phyloP scores from a whole-genome alignment of 2,888 invertebrate species.

The Slavum lentiscoides region DNA sequence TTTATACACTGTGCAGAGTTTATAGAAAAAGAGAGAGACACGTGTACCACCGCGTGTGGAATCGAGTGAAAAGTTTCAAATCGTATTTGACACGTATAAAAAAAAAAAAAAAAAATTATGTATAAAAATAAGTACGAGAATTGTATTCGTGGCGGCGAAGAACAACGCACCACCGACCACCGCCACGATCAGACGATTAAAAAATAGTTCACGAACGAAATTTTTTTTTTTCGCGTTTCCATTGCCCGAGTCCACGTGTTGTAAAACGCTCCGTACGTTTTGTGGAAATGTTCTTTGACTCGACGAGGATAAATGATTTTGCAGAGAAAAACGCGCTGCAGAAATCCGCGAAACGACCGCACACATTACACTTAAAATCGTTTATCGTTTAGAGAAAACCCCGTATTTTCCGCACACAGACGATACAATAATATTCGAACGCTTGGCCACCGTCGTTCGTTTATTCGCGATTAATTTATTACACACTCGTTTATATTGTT shows the following conservation, averaged over 20 bases:
- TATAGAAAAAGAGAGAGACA: neutral
- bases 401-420: neutral
- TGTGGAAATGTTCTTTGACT: too few species aligned
- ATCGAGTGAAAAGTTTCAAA: constrained; percentile 10
- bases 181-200: too few species aligned
- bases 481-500: neutral
- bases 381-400: constrained; percentile 8
- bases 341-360: neutral
- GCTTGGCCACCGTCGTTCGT: neutral
- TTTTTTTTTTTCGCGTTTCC: too few species aligned
- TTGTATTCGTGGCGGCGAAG: too few species aligned
- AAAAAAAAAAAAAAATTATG: too few species aligned
- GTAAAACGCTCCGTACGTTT: too few species aligned
- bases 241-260: too few species aligned
- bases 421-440: neutral
- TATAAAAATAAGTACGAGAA: too few species aligned
- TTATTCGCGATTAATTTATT: constrained; percentile 10
- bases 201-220: too few species aligned
- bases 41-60: neutral
- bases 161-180: too few species aligned
- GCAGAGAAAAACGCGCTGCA: neutral
- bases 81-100: neutral
- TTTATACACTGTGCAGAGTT: neutral
- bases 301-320: neutral
- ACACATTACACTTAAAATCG: too few species aligned